Conservation (phyloP, 2,888 invertebrate species). For the Amblyjoppa proteus region DNA sequence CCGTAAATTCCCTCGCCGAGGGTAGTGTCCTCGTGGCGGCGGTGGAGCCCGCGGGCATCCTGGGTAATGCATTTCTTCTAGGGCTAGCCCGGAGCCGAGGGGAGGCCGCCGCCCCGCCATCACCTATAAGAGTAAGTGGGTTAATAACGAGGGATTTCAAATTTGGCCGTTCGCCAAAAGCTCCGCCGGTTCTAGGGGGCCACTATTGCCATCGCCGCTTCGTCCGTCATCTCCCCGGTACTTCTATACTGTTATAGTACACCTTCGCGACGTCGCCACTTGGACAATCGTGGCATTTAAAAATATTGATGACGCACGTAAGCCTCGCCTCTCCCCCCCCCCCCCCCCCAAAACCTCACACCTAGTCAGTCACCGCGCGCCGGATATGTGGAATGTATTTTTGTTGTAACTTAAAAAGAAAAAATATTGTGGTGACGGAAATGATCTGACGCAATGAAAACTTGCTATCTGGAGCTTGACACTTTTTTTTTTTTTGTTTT, state of each 20-base stretch:
- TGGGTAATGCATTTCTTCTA: constrained; percentile 79
- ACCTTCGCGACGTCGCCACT: constrained; percentile 34
- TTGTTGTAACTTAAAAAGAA: not conserved
- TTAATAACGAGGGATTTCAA: constrained; percentile 76
- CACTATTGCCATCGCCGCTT: constrained; percentile 30
- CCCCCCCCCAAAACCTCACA: too few species aligned
- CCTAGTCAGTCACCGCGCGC: not conserved
- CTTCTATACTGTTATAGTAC: constrained; percentile 17
- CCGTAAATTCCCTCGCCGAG: constrained; percentile 60
- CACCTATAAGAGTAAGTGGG: constrained; percentile 78
- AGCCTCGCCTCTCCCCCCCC: not conserved
- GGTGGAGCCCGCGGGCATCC: constrained; percentile 44
- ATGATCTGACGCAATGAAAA: not conserved
- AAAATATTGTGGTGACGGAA: not conserved
- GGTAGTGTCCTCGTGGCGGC: constrained; percentile 52
- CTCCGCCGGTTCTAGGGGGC: constrained; percentile 49
- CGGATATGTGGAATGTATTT: not conserved
- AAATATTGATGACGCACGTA: constrained; percentile 41
- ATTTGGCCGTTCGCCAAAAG: constrained; percentile 73
- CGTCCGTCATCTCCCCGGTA: constrained; percentile 16
- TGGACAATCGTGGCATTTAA: constrained; percentile 36
- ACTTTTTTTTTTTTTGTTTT: not conserved
- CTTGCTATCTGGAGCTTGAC: not conserved
- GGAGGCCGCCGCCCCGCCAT: constrained; percentile 64
- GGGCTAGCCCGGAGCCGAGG: constrained; percentile 24